A percentile compares a stretch with the other conserved stretches of the same genome.
Evolutionary conservation across 2,797 vertebrate species (phyloP).

Genomic region (Ctenopoma multispine): DNA sequence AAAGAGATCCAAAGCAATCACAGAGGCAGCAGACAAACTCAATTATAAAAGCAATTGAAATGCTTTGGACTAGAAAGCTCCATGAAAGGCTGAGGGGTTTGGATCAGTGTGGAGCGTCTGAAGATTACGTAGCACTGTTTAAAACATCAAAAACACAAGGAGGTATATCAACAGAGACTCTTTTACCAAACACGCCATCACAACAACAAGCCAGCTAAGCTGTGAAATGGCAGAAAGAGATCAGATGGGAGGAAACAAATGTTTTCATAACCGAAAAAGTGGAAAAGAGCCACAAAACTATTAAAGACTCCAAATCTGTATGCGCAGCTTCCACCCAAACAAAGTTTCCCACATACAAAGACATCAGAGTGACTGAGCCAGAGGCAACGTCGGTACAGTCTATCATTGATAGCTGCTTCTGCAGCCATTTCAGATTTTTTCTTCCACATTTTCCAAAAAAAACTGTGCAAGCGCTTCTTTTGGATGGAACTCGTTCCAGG

Average conservation of each 20-base stretch:
- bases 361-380: constrained; percentile 27
- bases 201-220: constrained; percentile 39
- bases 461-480: constrained; percentile 32
- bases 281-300: constrained; percentile 19
- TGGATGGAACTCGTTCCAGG: constrained; percentile 31
- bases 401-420: constrained; percentile 19
- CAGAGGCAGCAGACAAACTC: constrained; percentile 78
- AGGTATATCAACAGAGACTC: constrained; percentile 72
- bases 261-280: constrained; percentile 30
- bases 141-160: constrained; percentile 77
- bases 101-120: constrained; percentile 71
- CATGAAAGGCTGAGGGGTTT: constrained; percentile 75
- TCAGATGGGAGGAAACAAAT: constrained; percentile 60
- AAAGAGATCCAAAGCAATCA: constrained; percentile 80
- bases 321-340: constrained; percentile 27
- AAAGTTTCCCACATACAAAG: constrained; percentile 31
- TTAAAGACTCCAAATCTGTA: constrained; percentile 40
- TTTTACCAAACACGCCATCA: constrained; percentile 58
- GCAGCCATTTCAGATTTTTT: constrained; percentile 39
- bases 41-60: constrained; percentile 83
- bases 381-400: constrained; percentile 5
- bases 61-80: constrained; percentile 78
- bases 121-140: constrained; percentile 77
- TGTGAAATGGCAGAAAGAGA: constrained; percentile 28
- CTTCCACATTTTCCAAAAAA: constrained; percentile 25